These are phyloP conservation scores for Kobus ellipsiprymnus DNA, from an alignment of 2,113 vertebrate genomes.

Conservation along the genomic window DNA sequence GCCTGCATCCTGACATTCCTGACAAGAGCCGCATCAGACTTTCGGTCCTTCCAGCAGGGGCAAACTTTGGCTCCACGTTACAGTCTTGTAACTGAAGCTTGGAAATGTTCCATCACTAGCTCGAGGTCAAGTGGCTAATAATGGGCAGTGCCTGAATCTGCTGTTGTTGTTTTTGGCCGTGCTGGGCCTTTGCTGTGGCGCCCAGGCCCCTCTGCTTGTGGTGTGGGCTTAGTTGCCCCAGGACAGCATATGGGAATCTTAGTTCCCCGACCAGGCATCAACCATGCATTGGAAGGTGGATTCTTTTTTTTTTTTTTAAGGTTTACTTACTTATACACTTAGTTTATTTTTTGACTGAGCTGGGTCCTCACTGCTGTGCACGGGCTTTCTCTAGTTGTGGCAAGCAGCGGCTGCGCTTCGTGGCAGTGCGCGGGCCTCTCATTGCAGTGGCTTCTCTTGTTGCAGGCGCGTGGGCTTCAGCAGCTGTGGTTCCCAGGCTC, in stretches of 20 bases:
- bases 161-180: not conserved
- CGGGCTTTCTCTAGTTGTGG: not conserved
- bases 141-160: not conserved
- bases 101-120: not conserved
- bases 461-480: not conserved
- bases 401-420: not conserved
- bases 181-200: not conserved
- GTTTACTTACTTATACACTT: not conserved
- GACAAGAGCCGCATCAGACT: not conserved
- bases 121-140: not conserved
- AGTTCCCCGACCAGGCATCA: not conserved
- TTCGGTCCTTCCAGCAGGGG: fast-evolving
- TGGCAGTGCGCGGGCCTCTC: not conserved
- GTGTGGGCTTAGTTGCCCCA: not conserved
- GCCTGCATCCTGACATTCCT: not conserved
- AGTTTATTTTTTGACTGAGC: not conserved
- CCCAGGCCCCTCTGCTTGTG: not conserved
- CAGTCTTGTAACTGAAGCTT: not conserved
- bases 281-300: not conserved
- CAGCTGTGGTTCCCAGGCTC: not conserved
- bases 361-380: not conserved
- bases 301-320: not conserved
- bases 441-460: not conserved
- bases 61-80: fast-evolving
- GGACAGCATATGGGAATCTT: not conserved